Evolutionary conservation across 2,113 vertebrate species (phyloP), one percentile per base, ranked within the genome.

Genomic region (Mandrillus leucophaeus): DNA sequence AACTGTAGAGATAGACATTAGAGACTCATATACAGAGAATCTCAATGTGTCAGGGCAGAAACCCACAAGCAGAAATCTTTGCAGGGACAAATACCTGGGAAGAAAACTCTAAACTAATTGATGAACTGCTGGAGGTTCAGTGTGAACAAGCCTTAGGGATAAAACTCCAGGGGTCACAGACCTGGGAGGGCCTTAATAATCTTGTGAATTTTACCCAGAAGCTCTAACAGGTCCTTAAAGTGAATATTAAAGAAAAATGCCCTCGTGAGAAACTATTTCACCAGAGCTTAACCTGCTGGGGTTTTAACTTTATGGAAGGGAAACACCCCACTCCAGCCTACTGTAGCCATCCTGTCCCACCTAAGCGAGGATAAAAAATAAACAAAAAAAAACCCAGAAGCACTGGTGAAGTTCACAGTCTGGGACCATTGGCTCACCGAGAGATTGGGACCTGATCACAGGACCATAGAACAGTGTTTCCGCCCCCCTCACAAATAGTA

Each of bases 61-160:
- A 55, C 9, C 25, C n/a, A 13, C 12, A 40, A 16, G 8, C 57
- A 72, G 83, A 93, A 93, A 68, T 10, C 7, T n/a, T 55, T 40
- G 1, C 32, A 20, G 70, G 16, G 79, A 22, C 5, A 61, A 38
- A 18, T 16, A 20, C 3, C 2, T 4, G 8, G 2, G 0, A 9
- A 52, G 64, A n/a, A 68, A 48, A 59, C 1, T 13, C 76, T 48
- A 25, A 61, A 30, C 22, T 66, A 55, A 20, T 48, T n/a, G 43
- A 43, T 30, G 40, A 64, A 55, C 30, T 16, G 16, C 35, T 40
- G 27, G 45, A 85, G 30, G 55, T 25, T 79, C 16, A 5, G 61
- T 43, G 7, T 23, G 55, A 16, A 75, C 35, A 55, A 96, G 8
- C 1, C 61, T 40, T n/a, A 72, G 80, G 48, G 27, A 40, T 8